Base-by-base conservation (phyloP, 2,113 vertebrate species). In the Oryzias melastigma region DNA sequence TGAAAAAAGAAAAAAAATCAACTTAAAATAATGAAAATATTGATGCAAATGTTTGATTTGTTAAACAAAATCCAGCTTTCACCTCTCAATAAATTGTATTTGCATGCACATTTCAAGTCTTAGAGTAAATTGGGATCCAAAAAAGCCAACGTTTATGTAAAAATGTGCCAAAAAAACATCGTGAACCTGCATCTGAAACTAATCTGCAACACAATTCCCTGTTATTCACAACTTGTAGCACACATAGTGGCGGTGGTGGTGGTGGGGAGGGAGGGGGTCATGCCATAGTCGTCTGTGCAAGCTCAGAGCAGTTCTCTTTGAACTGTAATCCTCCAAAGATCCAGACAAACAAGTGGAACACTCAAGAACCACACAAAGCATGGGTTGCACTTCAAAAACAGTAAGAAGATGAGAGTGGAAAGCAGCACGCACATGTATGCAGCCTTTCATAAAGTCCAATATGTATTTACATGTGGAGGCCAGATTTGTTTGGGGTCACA, bases 371-470 rank as follows among this genome's bases (percentile, higher is more conserved):
- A 50, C 79, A 84, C 78, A 80, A 71, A 70, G 52, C 67, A 42
- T 66, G 68, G 75, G 80, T 81, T 84, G 35, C 75, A 78, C 77
- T 81, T 88, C 63, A 80, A 83, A 35, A 80, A 78, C 74, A 78
- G 81, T 41, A 58, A 54, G 58, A 68, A 59, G 49, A 68, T 5
- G 41, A 75, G 68, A 71, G 35, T 46, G 57, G 20, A 17, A 35
- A 62, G 49, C 68, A 52, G 22, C 60, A 60, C 56, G 16, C 58
- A 84, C 77, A 83, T 79, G 85, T 80, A 72, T 43, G 24, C 58
- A 49, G 61, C 58, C 68, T 65, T 78, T 62, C 62, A 58, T 58
- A 56, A 78, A 60, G 50, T 81, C 61, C 80, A 78, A 81, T 65
- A 70, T 55, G 54, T 48, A 35, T 56, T 52, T 29, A 54, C 85